These are phyloP conservation scores for Cheilosia grossa DNA, from an alignment of 2,888 invertebrate genomes.

Conservation along the genomic window DNA sequence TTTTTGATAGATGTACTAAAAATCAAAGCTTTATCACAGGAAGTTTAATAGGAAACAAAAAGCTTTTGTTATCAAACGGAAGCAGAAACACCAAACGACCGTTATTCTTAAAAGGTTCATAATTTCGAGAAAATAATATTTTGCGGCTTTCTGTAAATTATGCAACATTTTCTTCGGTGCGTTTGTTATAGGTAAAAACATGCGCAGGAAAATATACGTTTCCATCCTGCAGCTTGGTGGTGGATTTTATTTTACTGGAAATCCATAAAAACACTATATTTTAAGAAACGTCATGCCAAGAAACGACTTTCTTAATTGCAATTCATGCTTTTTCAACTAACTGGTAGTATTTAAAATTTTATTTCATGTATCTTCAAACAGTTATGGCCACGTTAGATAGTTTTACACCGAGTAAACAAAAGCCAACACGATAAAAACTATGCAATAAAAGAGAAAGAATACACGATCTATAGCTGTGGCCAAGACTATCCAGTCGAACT, in stretches of 20 bases:
- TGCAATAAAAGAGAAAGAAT: constrained; percentile 85
- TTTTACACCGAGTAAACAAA: constrained; percentile 78
- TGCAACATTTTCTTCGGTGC: too few relatives aligned
- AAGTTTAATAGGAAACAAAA: not conserved
- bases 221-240: too few relatives aligned
- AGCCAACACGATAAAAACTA: constrained; percentile 84
- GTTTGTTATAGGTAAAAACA: too few relatives aligned
- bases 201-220: too few relatives aligned
- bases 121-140: not conserved
- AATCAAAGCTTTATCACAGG: not conserved
- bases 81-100: too few relatives aligned
- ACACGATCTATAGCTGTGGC: constrained; percentile 87
- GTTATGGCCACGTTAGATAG: not conserved
- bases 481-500: constrained; percentile 87
- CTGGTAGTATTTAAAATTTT: not conserved
- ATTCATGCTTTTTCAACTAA: too few relatives aligned
- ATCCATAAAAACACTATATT: too few relatives aligned
- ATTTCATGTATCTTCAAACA: not conserved
- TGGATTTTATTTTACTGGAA: too few relatives aligned
- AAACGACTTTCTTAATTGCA: not conserved
- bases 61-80: not conserved
- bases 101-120: not conserved
- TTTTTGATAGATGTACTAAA: constrained; percentile 6
- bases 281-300: too few relatives aligned
- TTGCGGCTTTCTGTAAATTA: too few relatives aligned